Percentiles rank a stretch among this genome's conserved stretches.
phyloP scores from a whole-genome alignment of 2,888 invertebrate genomes.

The Thysanoteuthis rhombus region DNA sequence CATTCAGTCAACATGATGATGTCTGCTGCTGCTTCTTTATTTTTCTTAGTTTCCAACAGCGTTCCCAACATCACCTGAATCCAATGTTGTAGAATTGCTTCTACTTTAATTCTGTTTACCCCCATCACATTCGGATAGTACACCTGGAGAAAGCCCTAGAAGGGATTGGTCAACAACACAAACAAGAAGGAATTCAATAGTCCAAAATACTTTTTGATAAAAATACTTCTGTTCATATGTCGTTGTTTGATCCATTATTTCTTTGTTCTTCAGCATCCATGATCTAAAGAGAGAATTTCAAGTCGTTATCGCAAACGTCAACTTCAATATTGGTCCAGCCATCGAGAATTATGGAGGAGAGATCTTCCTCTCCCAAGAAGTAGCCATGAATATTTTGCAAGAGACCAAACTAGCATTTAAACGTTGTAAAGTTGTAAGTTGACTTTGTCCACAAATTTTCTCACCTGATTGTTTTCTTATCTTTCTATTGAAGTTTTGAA shows the following conservation, averaged over 20 bases:
- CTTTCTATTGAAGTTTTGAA: too few relatives aligned
- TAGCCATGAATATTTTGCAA: constrained; percentile 89
- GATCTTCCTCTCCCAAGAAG: constrained; percentile 86
- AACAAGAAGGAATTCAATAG: too few relatives aligned
- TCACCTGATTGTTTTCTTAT: neutral
- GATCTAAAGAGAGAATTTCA: constrained; percentile 92
- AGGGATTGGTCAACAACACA: too few relatives aligned
- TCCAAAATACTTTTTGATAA: too few relatives aligned
- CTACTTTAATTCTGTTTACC: too few relatives aligned
- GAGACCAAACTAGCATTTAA: constrained; percentile 90
- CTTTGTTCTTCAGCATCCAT: constrained; percentile 76
- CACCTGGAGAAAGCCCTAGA: too few relatives aligned
- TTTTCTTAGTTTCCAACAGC: too few relatives aligned
- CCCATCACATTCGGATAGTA: too few relatives aligned
- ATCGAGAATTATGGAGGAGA: constrained; percentile 97
- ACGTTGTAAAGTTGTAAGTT: constrained; percentile 80
- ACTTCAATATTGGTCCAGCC: constrained; percentile 82
- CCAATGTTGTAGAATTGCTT: too few relatives aligned
- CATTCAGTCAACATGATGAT: too few relatives aligned
- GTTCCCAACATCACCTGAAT: too few relatives aligned
- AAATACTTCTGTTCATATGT: neutral
- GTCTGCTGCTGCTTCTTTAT: too few relatives aligned
- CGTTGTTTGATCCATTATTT: neutral
- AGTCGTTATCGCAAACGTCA: constrained; percentile 89
- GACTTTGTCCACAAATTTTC: neutral